These are phyloP conservation scores for Dermatemys mawii DNA, from an alignment of 2,113 vertebrate species.

Conservation along the genomic window DNA sequence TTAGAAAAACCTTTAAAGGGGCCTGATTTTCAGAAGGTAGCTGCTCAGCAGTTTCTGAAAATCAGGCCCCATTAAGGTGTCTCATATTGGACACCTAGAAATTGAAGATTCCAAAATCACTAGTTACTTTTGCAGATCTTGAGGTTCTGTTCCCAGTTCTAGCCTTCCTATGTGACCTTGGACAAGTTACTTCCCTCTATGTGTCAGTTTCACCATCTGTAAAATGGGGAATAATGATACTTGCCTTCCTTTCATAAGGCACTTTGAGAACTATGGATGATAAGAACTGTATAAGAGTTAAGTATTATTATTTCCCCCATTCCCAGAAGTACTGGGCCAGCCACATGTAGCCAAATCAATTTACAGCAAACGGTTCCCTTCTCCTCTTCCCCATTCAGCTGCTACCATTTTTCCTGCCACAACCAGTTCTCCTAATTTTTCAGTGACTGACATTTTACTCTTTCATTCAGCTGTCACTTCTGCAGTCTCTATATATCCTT, in stretches of 20 bases:
- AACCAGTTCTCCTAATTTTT: not conserved
- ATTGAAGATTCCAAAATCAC: rapidly evolving
- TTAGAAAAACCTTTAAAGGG: not conserved
- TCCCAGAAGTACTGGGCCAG: not conserved
- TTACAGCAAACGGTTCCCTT: not conserved
- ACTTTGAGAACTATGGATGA: not conserved
- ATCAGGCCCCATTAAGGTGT: not conserved
- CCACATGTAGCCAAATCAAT: not conserved
- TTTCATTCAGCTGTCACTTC: not conserved
- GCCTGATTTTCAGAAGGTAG: not conserved
- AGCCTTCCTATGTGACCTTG: not conserved
- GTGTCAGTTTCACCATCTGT: not conserved
- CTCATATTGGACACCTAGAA: rapidly evolving
- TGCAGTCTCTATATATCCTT: not conserved
- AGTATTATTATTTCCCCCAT: not conserved
- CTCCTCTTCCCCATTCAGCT: not conserved
- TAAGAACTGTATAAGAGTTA: not conserved
- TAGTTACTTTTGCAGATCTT: not conserved
- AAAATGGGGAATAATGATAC: not conserved
- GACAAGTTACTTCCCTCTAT: not conserved
- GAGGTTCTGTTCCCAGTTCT: not conserved
- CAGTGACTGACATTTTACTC: not conserved
- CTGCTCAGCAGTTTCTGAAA: not conserved
- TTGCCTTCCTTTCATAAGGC: not conserved
- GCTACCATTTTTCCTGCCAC: not conserved